Evolutionary conservation across 2,888 invertebrate species (phyloP).

Genomic region (Leptopterna dolabrata): DNA sequence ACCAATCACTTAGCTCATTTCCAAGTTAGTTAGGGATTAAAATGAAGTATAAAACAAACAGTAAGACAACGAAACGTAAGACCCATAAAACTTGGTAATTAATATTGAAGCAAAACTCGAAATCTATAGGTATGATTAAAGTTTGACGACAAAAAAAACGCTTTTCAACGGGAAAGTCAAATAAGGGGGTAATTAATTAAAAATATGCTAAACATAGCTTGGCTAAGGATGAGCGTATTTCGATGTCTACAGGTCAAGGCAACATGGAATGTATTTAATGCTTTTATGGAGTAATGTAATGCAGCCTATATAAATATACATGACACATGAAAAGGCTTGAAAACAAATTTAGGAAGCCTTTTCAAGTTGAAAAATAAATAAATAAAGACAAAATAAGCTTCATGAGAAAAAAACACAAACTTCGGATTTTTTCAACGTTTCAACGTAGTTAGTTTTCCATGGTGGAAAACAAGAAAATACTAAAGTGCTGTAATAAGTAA

Average conservation of each 20-base stretch:
- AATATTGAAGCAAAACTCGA: neutral
- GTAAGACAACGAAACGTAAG: neutral
- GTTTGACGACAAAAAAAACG: neutral
- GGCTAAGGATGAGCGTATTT: neutral
- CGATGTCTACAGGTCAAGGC: neutral
- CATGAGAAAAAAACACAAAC: neutral
- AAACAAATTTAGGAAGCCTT: neutral
- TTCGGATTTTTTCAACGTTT: neutral
- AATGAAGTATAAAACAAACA: no score
- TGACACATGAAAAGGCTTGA: neutral
- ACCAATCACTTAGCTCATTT: no score
- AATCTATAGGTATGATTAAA: neutral
- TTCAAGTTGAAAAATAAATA: neutral
- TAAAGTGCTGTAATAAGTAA: conserved; percentile 32
- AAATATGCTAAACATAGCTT: neutral
- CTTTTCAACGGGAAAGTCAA: neutral
- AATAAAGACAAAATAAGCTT: neutral
- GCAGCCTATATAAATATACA: neutral
- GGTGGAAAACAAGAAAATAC: neutral
- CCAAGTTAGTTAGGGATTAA: no score
- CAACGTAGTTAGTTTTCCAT: neutral
- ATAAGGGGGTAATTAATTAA: neutral
- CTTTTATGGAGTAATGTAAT: neutral
- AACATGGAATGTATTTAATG: neutral
- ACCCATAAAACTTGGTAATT: neutral